Conservation (phyloP, 2,113 vertebrate species). For the Crotalus horridus region DNA sequence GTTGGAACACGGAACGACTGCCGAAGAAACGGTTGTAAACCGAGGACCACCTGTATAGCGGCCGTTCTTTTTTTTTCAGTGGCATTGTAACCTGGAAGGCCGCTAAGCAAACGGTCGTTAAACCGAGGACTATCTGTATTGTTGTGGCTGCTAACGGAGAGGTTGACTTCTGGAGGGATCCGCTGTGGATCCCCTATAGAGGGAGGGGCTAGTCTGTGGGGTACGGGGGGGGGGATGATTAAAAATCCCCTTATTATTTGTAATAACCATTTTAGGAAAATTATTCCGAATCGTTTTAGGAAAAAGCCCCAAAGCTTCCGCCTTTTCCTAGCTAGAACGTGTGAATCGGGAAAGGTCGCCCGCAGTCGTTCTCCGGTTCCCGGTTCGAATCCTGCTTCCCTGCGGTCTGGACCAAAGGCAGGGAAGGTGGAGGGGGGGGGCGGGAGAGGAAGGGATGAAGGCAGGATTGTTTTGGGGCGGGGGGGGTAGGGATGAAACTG, state of each 20-base stretch:
- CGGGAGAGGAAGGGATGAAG: too few relatives aligned
- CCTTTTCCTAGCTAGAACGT: neutral
- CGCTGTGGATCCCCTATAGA: neutral
- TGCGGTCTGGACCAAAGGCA: neutral
- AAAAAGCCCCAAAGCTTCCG: neutral
- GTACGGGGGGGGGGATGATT: accelerated
- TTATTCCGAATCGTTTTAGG: neutral
- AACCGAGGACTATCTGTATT: neutral
- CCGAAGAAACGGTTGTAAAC: neutral
- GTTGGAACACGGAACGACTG: neutral
- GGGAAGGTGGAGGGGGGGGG: neutral
- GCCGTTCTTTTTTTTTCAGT: neutral
- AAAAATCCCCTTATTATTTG: neutral
- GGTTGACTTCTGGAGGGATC: neutral
- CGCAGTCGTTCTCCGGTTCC: neutral
- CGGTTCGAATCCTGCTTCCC: neutral
- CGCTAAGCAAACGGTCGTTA: neutral
- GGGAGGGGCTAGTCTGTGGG: too few relatives aligned
- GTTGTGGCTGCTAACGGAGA: neutral
- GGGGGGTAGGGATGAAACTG: neutral
- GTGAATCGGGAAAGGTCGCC: neutral
- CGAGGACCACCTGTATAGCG: neutral
- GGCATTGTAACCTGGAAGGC: neutral
- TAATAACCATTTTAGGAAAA: too few relatives aligned
- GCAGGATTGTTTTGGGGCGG: neutral